Evolutionary conservation across 2,888 invertebrate genomes (phyloP).

Genomic region (Metellina segmentata): DNA sequence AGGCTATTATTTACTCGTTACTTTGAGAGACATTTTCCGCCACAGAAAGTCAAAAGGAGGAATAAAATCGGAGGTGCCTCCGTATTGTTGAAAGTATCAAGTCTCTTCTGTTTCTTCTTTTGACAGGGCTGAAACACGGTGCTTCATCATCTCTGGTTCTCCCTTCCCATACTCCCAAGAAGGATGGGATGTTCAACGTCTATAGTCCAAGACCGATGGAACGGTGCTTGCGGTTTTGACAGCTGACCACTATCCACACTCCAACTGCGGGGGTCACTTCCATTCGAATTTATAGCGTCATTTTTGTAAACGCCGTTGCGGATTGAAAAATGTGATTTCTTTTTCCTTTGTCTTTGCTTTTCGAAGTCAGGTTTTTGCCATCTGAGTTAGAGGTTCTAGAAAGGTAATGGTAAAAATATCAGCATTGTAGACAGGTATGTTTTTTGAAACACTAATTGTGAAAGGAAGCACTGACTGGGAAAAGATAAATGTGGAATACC

Average conservation of each 20-base stretch:
- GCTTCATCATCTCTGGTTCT: constrained; percentile 48
- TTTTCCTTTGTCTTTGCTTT: neutral
- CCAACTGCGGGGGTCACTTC: constrained; percentile 20
- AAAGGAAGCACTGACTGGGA: too few species aligned
- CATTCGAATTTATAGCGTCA: constrained; percentile 37
- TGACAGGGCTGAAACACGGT: constrained; percentile 16
- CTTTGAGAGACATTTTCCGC: neutral
- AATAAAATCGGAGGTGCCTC: constrained; percentile 5
- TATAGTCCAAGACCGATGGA: constrained; percentile 32
- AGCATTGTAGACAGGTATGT: too few species aligned
- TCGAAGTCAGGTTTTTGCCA: neutral
- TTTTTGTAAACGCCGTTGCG: constrained; percentile 25
- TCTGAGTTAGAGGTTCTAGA: too few species aligned
- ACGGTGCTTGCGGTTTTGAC: constrained; percentile 65
- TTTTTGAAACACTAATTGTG: too few species aligned
- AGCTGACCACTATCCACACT: constrained; percentile 58
- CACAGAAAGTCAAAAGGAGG: constrained; percentile 28
- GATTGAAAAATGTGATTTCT: neutral
- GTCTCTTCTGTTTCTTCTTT: constrained; percentile 25
- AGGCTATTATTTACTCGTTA: neutral
- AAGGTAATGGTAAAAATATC: too few species aligned
- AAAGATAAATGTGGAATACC: too few species aligned
- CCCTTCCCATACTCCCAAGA: constrained; percentile 22
- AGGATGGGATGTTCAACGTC: constrained; percentile 43
- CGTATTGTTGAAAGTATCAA: constrained; percentile 37